A percentile compares a stretch with the other conserved stretches of the same genome.
Evolutionary conservation across 2,797 vertebrate species (phyloP).

Genomic region (Scolopax rusticola): DNA sequence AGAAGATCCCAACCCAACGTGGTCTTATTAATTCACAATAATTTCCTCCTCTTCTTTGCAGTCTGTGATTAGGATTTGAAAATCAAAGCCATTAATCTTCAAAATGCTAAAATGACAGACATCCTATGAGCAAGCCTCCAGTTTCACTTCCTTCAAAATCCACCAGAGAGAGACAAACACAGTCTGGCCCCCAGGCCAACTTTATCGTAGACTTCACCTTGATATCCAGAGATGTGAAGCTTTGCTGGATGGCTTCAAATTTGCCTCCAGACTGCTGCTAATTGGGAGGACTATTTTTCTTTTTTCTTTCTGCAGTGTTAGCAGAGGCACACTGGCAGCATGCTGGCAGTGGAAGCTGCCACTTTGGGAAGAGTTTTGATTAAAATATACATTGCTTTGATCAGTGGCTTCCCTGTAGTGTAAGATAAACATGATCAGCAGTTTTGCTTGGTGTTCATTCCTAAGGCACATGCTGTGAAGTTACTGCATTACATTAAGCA

Average conservation of each 20-base stretch:
- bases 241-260: neutral
- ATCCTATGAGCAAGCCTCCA: neutral
- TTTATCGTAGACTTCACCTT: neutral
- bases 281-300: neutral
- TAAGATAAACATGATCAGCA: conserved; percentile 18
- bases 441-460: conserved; percentile 25
- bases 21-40: neutral
- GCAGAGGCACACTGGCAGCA: neutral
- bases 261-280: neutral
- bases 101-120: neutral
- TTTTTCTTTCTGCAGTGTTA: conserved; percentile 3
- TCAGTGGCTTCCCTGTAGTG: conserved; percentile 9
- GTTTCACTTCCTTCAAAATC: neutral
- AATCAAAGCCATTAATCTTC: neutral
- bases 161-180: neutral
- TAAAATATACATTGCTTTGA: conserved; percentile 39
- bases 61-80: neutral
- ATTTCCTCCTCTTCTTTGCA: neutral
- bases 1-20: accelerated
- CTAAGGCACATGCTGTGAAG: conserved; percentile 8
- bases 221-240: neutral
- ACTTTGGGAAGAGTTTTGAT: conserved; percentile 43
- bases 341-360: neutral
- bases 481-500: neutral
- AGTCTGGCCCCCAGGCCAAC: neutral